Evolutionary conservation across 2,888 invertebrate genomes (phyloP).

Genomic region (Pantelozetes paolii): DNA sequence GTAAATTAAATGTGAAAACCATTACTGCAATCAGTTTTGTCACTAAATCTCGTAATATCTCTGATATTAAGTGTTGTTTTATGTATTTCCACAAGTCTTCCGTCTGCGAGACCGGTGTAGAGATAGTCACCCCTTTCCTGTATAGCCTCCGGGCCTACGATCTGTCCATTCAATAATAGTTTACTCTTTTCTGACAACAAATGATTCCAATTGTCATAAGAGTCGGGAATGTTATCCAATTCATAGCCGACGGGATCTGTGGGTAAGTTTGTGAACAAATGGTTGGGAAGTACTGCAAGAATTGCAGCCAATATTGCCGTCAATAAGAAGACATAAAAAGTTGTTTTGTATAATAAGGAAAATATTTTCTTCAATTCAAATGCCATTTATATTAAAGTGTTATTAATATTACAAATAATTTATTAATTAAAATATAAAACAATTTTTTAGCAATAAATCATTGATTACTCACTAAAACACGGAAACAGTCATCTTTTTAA

Average conservation of each 20-base stretch:
- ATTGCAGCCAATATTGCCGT: conserved; percentile 19
- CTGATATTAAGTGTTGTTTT: conserved; percentile 34
- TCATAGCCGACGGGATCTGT: conserved; percentile 34
- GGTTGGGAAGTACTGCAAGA: conserved; percentile 35
- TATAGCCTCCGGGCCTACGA: conserved; percentile 45
- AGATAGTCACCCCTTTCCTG: conserved; percentile 35
- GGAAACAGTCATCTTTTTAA: too few relatives aligned
- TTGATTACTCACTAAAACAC: too few relatives aligned
- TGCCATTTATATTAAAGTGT: too few relatives aligned
- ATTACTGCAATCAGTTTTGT: conserved; percentile 32
- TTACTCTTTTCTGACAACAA: conserved; percentile 39
- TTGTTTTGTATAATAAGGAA: conserved; percentile 31
- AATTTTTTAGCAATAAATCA: too few relatives aligned
- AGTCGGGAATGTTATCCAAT: background rate
- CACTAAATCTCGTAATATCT: conserved; percentile 19
- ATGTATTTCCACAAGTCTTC: conserved; percentile 43
- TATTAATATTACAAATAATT: too few relatives aligned
- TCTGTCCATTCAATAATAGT: conserved; percentile 8
- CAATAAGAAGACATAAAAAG: conserved; percentile 30
- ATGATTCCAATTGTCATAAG: conserved; percentile 41
- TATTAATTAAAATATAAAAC: too few relatives aligned
- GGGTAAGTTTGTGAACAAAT: conserved; percentile 39
- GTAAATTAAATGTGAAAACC: too few relatives aligned
- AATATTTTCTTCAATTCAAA: conserved; percentile 38
- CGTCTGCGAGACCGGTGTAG: conserved; percentile 46